Conservation (phyloP, 2,797 vertebrate genomes). For the Mormyrus proboscirostris region DNA sequence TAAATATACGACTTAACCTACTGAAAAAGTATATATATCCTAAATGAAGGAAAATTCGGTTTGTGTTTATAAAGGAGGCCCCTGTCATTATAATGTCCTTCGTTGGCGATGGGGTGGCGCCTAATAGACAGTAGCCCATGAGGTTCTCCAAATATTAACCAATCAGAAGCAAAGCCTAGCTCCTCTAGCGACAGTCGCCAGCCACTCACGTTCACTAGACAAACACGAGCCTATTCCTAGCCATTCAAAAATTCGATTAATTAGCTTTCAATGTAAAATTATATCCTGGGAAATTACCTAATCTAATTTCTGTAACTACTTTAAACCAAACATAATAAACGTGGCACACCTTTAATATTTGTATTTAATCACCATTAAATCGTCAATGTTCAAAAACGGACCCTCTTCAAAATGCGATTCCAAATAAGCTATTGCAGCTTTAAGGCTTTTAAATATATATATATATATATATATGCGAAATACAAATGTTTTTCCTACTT, state of each 20-base stretch:
- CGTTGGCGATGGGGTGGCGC: slow-evolving; percentile 93
- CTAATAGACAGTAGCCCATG: slow-evolving; percentile 90
- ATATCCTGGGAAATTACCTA: slow-evolving; percentile 63
- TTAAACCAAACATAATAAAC: slow-evolving; percentile 55
- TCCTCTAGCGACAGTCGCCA: slow-evolving; percentile 57
- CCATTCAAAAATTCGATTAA: slow-evolving; percentile 59
- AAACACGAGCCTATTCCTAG: slow-evolving; percentile 65
- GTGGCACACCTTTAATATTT: slow-evolving; percentile 56
- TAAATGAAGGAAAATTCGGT: slow-evolving; percentile 97
- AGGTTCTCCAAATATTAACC: slow-evolving; percentile 85
- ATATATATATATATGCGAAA: not conserved
- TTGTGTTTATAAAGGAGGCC: slow-evolving; percentile 96
- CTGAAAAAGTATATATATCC: slow-evolving; percentile 84
- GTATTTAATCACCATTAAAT: slow-evolving; percentile 47
- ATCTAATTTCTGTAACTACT: slow-evolving; percentile 60
- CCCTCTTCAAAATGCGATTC: slow-evolving; percentile 24
- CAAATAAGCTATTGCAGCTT: slow-evolving; percentile 11
- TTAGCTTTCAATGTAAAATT: slow-evolving; percentile 70
- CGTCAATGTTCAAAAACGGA: slow-evolving; percentile 25
- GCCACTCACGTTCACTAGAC: slow-evolving; percentile 38
- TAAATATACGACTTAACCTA: slow-evolving; percentile 86
- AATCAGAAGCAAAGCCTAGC: slow-evolving; percentile 87
- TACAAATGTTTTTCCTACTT: not conserved
- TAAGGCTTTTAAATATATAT: not conserved
- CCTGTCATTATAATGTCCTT: slow-evolving; percentile 98